Evolutionary conservation across 2,797 vertebrate species (phyloP).

Genomic region (Pseudomugil gertrudae): DNA sequence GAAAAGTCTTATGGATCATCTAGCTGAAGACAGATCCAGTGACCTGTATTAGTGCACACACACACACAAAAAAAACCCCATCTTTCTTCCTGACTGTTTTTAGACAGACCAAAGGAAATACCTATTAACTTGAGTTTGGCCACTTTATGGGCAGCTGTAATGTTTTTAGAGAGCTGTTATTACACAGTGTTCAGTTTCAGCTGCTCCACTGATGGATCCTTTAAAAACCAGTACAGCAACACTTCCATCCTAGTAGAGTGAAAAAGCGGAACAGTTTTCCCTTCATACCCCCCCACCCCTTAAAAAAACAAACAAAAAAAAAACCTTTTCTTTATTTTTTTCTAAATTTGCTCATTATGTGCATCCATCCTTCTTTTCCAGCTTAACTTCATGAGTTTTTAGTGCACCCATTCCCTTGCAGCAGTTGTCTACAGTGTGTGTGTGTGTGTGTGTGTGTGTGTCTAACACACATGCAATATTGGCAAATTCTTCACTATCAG

Average conservation of each 20-base stretch:
- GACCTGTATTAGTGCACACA: conserved; percentile 60
- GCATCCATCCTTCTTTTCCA: conserved; percentile 20
- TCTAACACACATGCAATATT: conserved; percentile 25
- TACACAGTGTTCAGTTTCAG: conserved; percentile 76
- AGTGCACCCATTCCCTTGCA: conserved; percentile 15
- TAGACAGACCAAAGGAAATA: conserved; percentile 73
- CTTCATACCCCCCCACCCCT: not conserved
- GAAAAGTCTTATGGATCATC: conserved; percentile 54
- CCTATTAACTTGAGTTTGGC: conserved; percentile 74
- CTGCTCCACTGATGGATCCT: conserved; percentile 66
- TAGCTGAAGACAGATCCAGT: conserved; percentile 58
- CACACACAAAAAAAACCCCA: too few relatives aligned
- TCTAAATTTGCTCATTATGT: conserved; percentile 34
- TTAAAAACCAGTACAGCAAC: conserved; percentile 63
- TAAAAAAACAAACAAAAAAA: not conserved
- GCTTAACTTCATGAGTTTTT: conserved; percentile 26
- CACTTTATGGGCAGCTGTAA: conserved; percentile 76
- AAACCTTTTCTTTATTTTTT: conserved; percentile 29
- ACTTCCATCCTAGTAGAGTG: conserved; percentile 54
- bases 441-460: not conserved
- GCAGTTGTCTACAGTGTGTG: conserved; percentile 21
- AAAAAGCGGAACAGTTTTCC: conserved; percentile 40
- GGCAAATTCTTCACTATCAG: conserved; percentile 56
- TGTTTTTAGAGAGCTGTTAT: conserved; percentile 81
- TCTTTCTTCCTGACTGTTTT: conserved; percentile 47